Percentiles rank a stretch among this genome's conserved stretches.
Conservation (phyloP, 30 jellyfish, hydroid and myxozoan genomes). For the Pseudorhiza aurosa region DNA sequence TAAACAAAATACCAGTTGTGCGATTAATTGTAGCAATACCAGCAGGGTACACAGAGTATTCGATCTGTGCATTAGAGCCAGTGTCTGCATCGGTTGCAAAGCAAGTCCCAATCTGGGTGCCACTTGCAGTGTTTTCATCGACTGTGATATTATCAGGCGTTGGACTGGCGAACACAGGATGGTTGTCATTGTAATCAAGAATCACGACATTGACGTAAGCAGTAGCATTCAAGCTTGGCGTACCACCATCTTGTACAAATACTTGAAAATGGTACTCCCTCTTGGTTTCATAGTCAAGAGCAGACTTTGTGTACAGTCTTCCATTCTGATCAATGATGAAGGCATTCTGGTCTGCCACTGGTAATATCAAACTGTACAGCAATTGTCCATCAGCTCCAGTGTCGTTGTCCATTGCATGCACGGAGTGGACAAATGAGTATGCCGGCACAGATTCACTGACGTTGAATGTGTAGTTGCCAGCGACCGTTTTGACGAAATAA, state of each 20-base stretch:
- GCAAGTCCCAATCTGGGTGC: constrained; percentile 67
- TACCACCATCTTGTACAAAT: constrained; percentile 57
- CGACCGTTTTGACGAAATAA: constrained; percentile 32
- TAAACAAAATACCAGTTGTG: constrained; percentile 61
- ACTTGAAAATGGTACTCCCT: constrained; percentile 47
- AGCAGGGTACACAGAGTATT: constrained; percentile 62
- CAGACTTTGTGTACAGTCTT: constrained; percentile 43
- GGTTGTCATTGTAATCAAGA: constrained; percentile 82
- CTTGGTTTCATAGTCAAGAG: constrained; percentile 72
- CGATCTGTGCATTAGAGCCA: constrained; percentile 55
- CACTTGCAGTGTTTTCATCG: constrained; percentile 71
- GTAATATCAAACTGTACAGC: constrained; percentile 56
- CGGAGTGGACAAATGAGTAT: constrained; percentile 61
- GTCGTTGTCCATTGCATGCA: constrained; percentile 79
- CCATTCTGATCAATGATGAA: constrained; percentile 75
- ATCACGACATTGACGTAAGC: constrained; percentile 45
- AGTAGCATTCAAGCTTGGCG: constrained; percentile 53
- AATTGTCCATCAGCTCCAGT: constrained; percentile 70
- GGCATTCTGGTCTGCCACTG: constrained; percentile 21
- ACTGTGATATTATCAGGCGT: constrained; percentile 50
- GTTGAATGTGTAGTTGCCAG: constrained; percentile 57
- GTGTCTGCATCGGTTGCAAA: constrained; percentile 78
- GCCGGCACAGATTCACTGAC: constrained; percentile 72
- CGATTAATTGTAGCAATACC: constrained; percentile 69
- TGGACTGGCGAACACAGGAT: constrained; percentile 65